Evolutionary conservation across 2,888 invertebrate genomes (phyloP).

Genomic region (Vesta saturnalis): DNA sequence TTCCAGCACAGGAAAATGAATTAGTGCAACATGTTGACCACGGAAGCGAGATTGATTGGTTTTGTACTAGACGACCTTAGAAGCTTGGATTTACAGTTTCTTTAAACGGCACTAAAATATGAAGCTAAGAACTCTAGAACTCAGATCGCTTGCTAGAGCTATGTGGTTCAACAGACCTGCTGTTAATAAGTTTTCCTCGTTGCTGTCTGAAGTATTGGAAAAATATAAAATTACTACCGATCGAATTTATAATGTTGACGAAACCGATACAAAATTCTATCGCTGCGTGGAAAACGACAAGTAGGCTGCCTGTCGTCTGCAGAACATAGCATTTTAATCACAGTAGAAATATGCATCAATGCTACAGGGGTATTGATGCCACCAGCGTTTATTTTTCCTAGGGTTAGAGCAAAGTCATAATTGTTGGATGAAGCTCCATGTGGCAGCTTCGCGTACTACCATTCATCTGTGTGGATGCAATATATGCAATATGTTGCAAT

Average conservation of each 20-base stretch:
- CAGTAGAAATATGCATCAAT: not conserved
- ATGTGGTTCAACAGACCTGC: not conserved
- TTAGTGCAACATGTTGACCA: not conserved
- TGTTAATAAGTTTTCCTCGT: not conserved
- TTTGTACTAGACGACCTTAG: too few relatives aligned
- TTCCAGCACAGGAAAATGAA: not conserved
- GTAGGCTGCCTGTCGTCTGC: not conserved
- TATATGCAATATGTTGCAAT: too few relatives aligned
- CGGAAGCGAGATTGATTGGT: not conserved
- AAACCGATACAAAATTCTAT: not conserved
- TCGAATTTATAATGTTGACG: too few relatives aligned
- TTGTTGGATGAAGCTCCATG: not conserved
- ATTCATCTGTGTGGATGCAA: not conserved
- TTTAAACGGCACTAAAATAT: conserved; percentile 7
- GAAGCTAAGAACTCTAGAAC: not conserved
- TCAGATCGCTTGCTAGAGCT: not conserved
- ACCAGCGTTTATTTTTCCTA: not conserved
- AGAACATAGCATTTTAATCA: not conserved
- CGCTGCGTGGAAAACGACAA: not conserved
- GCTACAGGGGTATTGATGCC: not conserved
- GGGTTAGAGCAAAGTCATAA: not conserved
- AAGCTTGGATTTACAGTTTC: not conserved
- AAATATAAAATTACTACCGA: not conserved
- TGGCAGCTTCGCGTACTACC: not conserved
- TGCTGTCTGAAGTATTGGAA: not conserved